These are phyloP conservation scores for Gymnoscopelus braueri DNA, from an alignment of 2,797 vertebrate species.

Conservation along the genomic window DNA sequence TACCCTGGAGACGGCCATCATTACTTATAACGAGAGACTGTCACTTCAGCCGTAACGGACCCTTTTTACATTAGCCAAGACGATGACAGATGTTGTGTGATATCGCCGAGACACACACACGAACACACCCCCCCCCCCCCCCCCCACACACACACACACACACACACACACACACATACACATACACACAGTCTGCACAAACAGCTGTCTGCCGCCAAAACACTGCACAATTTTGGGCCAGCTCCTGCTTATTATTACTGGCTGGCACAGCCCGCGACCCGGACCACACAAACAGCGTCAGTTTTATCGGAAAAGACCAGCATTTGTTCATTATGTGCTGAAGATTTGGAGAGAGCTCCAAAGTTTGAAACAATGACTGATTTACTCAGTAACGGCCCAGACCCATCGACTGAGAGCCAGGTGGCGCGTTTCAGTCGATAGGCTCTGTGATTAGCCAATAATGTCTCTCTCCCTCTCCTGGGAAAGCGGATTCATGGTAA, in stretches of 20 bases:
- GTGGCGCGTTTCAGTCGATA: conserved; percentile 13
- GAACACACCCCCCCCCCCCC: too few relatives aligned
- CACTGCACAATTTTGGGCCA: conserved; percentile 38
- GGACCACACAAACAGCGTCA: conserved; percentile 35
- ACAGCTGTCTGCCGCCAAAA: conserved; percentile 60
- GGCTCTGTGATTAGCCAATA: not conserved
- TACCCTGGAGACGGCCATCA: conserved; percentile 22
- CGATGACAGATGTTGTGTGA: conserved; percentile 47
- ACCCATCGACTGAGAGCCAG: not conserved
- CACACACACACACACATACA: too few relatives aligned
- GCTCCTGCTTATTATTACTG: conserved; percentile 37
- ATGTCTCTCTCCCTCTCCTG: not conserved
- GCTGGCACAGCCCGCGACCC: conserved; percentile 12
- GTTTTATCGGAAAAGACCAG: conserved; percentile 40
- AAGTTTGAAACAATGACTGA: conserved; percentile 5
- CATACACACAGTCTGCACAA: conserved; percentile 30
- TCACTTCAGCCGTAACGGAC: conserved; percentile 28
- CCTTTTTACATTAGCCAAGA: not conserved
- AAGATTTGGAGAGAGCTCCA: conserved; percentile 7
- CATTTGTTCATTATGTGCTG: conserved; percentile 31
- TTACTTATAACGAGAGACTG: conserved; percentile 37
- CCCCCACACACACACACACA: too few relatives aligned
- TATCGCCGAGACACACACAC: conserved; percentile 45
- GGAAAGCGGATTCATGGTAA: not conserved
- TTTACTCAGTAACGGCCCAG: conserved; percentile 23